Base-by-base conservation (phyloP, 2,888 invertebrate species). In the Antheraea yamamai region DNA sequence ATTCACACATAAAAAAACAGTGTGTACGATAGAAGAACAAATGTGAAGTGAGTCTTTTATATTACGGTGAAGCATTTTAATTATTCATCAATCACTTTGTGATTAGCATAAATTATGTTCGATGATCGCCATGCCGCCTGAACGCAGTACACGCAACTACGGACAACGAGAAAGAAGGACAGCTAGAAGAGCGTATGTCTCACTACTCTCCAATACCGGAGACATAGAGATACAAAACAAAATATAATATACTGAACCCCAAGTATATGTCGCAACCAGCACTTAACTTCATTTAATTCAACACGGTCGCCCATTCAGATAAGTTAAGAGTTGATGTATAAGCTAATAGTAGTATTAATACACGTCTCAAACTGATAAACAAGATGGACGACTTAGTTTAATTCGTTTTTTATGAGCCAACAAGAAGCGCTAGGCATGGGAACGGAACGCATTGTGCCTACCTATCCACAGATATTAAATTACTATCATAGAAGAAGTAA, bases 341-440 rank as follows among this genome's bases (percentile, higher is more conserved):
- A 81, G 77, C 81, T 91, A 91, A 91, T 89, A 85, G 85, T 78
- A 77, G 85, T 81, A 91, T 91, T 91, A 89, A 90, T 90, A 86
- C 79, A 77, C 81, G 85, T 87, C 85, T 81, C 73, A 55, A 58
- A 78, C 78, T 87, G 87, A 90, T 87, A 86, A 85, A 86, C 84
- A 78, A 75, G 55, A 72, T 61, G 70, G 70, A 71, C 55, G 71
- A 52, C 68, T 18, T 23, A 1, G 66, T 55, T 35, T 71, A 52
- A 26, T 51, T 66, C 23, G 14, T 70, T 55, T 23, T 18, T 12
- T 55, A 30, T 71, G 18, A 74, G n/a, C 23, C 55, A 74, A 39
- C 35, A 10, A 39, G 70, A 70, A 70, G 70, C 39, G 35, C 70
- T 70, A 39, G 70, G 70, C 35, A 70, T 66, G 64, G 64, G 64